A percentile compares a stretch with the other conserved stretches of the same genome.
Evolutionary conservation across 2,888 invertebrate genomes (phyloP).

Genomic region (Empis stercorea): DNA sequence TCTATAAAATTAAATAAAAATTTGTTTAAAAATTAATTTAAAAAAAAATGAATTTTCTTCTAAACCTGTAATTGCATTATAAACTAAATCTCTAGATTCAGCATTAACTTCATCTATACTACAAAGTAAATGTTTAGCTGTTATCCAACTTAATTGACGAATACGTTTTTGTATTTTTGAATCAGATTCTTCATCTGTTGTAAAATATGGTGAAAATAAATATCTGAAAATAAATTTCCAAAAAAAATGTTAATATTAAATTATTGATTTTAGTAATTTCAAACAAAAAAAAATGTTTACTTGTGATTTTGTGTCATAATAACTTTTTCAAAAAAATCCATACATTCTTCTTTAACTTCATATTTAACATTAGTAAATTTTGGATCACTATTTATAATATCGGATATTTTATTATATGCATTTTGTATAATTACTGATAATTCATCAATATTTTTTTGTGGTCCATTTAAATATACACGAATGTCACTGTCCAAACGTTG

Average conservation of each 20-base stretch:
- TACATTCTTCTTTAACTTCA: constrained; percentile 67
- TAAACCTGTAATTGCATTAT: constrained; percentile 79
- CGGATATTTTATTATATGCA: constrained; percentile 49
- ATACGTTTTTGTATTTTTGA: constrained; percentile 86
- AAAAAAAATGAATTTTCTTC: constrained; percentile 4
- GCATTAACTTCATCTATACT: constrained; percentile 75
- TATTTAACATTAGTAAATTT: constrained; percentile 28
- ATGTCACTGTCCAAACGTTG: constrained; percentile 30
- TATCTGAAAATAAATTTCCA: constrained; percentile 42
- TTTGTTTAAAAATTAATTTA: constrained; percentile 3
- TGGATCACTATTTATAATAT: constrained; percentile 28
- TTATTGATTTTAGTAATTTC: background rate
- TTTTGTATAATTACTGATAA: constrained; percentile 82
- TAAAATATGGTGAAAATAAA: constrained; percentile 79
- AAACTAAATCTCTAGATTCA: constrained; percentile 78
- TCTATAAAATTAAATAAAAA: constrained; percentile 39
- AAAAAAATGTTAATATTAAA: constrained; percentile 19
- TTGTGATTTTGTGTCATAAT: constrained; percentile 84
- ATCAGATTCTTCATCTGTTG: constrained; percentile 89
- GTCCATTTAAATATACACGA: constrained; percentile 24
- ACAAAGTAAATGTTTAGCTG: constrained; percentile 85
- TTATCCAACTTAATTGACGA: constrained; percentile 92
- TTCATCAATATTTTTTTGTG: constrained; percentile 53
- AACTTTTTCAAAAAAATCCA: constrained; percentile 90
- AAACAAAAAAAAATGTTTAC: no score